Base-by-base conservation (phyloP, 2,888 invertebrate species). In the Caenorhabditis wallacei region DNA sequence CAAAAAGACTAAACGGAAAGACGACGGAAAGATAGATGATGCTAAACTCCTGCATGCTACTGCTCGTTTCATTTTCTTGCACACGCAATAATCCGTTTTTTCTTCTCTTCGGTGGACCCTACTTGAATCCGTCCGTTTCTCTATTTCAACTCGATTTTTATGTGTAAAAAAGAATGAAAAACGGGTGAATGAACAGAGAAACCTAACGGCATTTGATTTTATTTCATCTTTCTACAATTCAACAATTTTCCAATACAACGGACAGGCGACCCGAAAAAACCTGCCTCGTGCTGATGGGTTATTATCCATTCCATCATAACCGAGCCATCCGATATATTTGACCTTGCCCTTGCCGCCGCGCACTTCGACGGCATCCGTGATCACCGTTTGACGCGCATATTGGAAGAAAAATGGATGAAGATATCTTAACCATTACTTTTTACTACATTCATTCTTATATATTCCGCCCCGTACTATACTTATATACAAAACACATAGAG, bases 291-390 rank as follows among this genome's bases (percentile, higher is more conserved):
- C 66, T 66, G 66, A 66, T 66, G 53, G 66, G 51, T 56, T 69
- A 69, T 69, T 69, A 69, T 69, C 66, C 66, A 66, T 63, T 68
- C 51, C 37, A 53, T 69, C 61, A 78, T 78, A 69, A 63, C 61
- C 66, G 78, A 78, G 78, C 69, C 53, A 78, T 69, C 69, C 69
- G 78, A 78, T 78, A 78, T 22, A 59, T 69, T 70, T 69, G 78
- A 78, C 78, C 78, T 78, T 78, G 78, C 20, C 61, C 61, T 24
- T 40, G 20, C 43, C 54, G 35, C 37, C 48, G 48, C 51, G 61
- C 24, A 43, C 61, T 43, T 24, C 59, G 35, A 59, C 59, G 48
- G 71, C 66, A 51, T 72, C 43, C 61, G 37, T 51, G 66, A 66
- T 71, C 24, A 53, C 35, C 56, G n/a, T 72, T 46, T 43, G 57